Evolutionary conservation across 2,113 vertebrate species (phyloP).

Genomic region (Machaerirhynchus nigripectus): DNA sequence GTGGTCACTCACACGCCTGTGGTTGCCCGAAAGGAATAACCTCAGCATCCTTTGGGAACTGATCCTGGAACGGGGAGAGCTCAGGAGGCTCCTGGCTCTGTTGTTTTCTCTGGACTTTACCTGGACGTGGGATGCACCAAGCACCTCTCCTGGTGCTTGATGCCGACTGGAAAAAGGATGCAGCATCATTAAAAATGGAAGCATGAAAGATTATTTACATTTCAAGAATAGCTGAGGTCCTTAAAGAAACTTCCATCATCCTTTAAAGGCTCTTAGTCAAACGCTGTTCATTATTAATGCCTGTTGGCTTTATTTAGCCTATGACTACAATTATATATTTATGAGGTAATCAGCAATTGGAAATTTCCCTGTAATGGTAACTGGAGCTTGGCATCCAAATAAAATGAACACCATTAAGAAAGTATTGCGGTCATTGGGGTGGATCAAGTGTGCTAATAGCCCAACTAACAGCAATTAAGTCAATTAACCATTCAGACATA

Average conservation of each 20-base stretch:
- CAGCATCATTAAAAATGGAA: slow-evolving; percentile 67
- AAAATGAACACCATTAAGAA: slow-evolving; percentile 76
- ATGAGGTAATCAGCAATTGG: slow-evolving; percentile 83
- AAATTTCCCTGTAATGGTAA: slow-evolving; percentile 85
- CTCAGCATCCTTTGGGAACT: background rate
- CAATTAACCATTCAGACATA: slow-evolving; percentile 84
- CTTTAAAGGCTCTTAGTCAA: slow-evolving; percentile 56
- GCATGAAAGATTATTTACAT: slow-evolving; percentile 69
- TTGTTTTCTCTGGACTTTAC: background rate
- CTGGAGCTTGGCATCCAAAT: slow-evolving; percentile 79
- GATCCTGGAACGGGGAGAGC: background rate
- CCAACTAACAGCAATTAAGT: slow-evolving; percentile 83
- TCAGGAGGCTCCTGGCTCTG: accelerated
- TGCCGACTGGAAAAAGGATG: background rate
- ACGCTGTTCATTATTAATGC: slow-evolving; percentile 76
- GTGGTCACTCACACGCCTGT: accelerated
- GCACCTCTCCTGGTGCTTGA: background rate
- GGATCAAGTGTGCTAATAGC: slow-evolving; percentile 83
- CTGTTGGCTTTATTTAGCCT: slow-evolving; percentile 73
- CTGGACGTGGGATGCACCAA: background rate
- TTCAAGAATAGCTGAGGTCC: slow-evolving; percentile 65
- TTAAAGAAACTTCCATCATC: slow-evolving; percentile 51
- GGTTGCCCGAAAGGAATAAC: background rate
- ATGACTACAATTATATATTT: slow-evolving; percentile 83
- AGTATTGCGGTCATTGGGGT: slow-evolving; percentile 78